Conservation (phyloP, 1,140 invertebrate genomes). For the Zophobas atratus region DNA sequence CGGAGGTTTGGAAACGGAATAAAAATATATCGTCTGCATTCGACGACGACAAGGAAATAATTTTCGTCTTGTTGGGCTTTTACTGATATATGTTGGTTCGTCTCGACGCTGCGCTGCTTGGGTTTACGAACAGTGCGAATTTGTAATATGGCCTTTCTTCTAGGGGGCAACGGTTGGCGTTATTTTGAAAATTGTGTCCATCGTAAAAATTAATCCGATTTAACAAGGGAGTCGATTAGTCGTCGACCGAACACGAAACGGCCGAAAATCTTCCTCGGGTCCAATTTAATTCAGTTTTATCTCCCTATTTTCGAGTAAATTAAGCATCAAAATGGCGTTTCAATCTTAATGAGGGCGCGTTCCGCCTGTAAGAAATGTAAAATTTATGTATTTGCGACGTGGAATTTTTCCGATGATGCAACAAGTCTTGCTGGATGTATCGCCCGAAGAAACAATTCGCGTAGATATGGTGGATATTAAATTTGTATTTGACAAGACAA, state of each 20-base stretch:
- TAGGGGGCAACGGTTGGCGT: no score
- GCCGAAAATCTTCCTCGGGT: not conserved
- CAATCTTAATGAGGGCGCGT: conserved; percentile 22
- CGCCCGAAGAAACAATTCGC: conserved; percentile 29
- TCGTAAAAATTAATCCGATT: conserved; percentile 10
- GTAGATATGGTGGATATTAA: conserved; percentile 29
- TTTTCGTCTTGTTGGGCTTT: no score
- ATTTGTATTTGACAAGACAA: conserved; percentile 43
- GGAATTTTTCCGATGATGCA: conserved; percentile 12
- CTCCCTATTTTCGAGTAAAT: conserved; percentile 25
- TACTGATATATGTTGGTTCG: no score
- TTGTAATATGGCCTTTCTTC: no score
- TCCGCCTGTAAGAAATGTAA: not conserved
- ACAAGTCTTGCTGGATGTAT: conserved; percentile 23
- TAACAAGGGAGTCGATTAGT: conserved; percentile 22
- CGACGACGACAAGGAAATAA: no score
- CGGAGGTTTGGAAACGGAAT: no score
- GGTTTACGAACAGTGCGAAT: no score
- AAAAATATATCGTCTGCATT: no score
- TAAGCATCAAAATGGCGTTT: conserved; percentile 19
- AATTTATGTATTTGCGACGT: conserved; percentile 23
- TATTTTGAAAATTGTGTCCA: no score
- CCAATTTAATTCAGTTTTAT: conserved; percentile 26
- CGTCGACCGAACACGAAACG: not conserved
- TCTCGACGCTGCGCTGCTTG: no score